Conservation (phyloP, 2,888 invertebrate species). For the Crepidodera aurea region DNA sequence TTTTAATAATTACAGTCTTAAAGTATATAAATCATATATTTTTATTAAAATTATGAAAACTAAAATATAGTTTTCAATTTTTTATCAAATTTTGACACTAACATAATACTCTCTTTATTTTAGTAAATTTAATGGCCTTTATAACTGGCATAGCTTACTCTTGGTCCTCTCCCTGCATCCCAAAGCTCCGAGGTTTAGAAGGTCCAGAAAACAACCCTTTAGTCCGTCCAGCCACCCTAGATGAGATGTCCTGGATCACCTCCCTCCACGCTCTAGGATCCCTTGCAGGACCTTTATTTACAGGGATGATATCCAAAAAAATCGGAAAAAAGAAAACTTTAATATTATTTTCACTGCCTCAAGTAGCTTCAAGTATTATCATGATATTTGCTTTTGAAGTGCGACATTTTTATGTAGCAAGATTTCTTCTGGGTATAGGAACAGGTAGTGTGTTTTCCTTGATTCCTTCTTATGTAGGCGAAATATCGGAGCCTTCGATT, state of each 20-base stretch:
- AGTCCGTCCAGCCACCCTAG: conserved; percentile 36
- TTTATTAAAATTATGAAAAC: too few species aligned
- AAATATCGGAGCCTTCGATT: conserved; percentile 81
- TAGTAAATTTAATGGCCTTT: conserved; percentile 47
- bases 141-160: conserved; percentile 44
- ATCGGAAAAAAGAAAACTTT: conserved; percentile 73
- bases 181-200: conserved; percentile 41
- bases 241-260: conserved; percentile 49
- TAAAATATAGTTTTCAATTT: too few species aligned
- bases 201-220: conserved; percentile 44
- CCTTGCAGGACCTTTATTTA: conserved; percentile 45
- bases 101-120: conserved; percentile 17
- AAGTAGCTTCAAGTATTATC: conserved; percentile 63
- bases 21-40: too few species aligned
- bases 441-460: conserved; percentile 75
- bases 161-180: conserved; percentile 49
- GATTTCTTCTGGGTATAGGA: conserved; percentile 69
- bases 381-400: conserved; percentile 41
- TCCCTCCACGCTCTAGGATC: conserved; percentile 48
- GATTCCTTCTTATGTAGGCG: conserved; percentile 85
- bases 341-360: conserved; percentile 70
- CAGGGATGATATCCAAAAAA: conserved; percentile 40
- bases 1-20: too few species aligned
- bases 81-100: too few species aligned
- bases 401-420: conserved; percentile 62